A percentile compares a stretch with the other conserved stretches of the same genome.
phyloP scores from a whole-genome alignment of 53 echinoderm and acorn worm species.

The Paracentrotus lividus region DNA sequence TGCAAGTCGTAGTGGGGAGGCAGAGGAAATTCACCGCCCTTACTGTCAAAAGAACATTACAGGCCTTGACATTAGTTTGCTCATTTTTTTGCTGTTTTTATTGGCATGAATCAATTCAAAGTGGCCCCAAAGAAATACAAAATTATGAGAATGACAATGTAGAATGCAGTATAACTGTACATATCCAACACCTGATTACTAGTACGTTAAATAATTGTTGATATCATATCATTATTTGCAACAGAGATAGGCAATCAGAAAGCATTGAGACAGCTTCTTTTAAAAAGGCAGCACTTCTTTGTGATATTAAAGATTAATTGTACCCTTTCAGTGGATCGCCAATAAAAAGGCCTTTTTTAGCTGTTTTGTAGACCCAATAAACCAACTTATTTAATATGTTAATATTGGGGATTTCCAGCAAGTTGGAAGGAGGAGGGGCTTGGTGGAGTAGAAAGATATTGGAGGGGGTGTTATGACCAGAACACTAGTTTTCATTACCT shows the following conservation, averaged over 20 bases:
- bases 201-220: not conserved
- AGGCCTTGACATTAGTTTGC: no score
- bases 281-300: not conserved
- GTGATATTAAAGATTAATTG: not conserved
- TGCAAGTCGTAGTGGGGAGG: not conserved
- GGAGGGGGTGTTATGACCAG: not conserved
- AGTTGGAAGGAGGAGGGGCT: not conserved
- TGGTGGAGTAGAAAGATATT: not conserved
- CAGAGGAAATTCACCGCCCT: not conserved
- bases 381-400: not conserved
- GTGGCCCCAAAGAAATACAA: not conserved
- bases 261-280: conserved; percentile 5
- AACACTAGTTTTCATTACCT: no score
- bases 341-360: not conserved
- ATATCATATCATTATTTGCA: not conserved
- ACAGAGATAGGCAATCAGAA: not conserved
- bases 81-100: not conserved
- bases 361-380: not conserved
- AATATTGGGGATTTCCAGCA: no score
- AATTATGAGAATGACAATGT: no score
- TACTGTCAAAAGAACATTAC: not conserved
- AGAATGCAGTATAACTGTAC: not conserved
- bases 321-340: not conserved
- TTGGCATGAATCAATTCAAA: not conserved
- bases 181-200: not conserved